Conservation (phyloP, 2,797 vertebrate species). For the Sebastolobus altivelis region DNA sequence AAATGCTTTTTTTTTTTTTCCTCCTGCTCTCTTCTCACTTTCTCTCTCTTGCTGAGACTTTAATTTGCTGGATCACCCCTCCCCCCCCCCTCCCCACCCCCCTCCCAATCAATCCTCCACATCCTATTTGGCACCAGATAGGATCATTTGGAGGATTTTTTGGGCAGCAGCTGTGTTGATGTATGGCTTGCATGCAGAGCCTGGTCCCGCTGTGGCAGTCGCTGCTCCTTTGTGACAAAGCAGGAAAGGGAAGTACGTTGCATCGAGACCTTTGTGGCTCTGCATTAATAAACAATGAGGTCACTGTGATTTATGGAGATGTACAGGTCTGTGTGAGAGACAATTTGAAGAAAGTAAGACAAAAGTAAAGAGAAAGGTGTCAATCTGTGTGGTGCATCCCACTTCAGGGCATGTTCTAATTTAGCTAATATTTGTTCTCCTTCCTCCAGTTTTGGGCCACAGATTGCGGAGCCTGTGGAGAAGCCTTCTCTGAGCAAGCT, state of each 20-base stretch:
- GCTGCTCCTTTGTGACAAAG: slow-evolving; percentile 45
- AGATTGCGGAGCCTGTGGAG: slow-evolving; percentile 44
- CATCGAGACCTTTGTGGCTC: slow-evolving; percentile 7
- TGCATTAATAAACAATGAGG: slow-evolving; percentile 49
- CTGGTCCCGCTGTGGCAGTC: slow-evolving; percentile 29
- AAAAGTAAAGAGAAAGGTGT: slow-evolving; percentile 6
- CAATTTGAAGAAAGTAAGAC: background rate
- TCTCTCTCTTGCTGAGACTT: slow-evolving; percentile 36
- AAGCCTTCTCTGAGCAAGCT: slow-evolving; percentile 7
- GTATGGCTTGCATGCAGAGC: slow-evolving; percentile 29
- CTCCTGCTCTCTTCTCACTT: background rate
- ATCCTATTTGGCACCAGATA: slow-evolving; percentile 42
- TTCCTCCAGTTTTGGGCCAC: slow-evolving; percentile 18
- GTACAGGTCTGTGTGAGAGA: background rate
- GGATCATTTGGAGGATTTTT: slow-evolving; percentile 58
- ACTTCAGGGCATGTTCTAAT: background rate
- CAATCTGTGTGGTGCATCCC: background rate
- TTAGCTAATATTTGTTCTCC: slow-evolving; percentile 33
- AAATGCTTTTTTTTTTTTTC: slow-evolving; percentile 37
- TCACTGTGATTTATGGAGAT: slow-evolving; percentile 24
- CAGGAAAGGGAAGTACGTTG: background rate
- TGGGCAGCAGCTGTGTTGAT: slow-evolving; percentile 60
- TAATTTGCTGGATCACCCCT: slow-evolving; percentile 42
- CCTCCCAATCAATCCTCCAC: background rate
- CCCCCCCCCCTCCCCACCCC: background rate